Conservation (phyloP, 2,797 vertebrate genomes). For the Emys orbicularis region DNA sequence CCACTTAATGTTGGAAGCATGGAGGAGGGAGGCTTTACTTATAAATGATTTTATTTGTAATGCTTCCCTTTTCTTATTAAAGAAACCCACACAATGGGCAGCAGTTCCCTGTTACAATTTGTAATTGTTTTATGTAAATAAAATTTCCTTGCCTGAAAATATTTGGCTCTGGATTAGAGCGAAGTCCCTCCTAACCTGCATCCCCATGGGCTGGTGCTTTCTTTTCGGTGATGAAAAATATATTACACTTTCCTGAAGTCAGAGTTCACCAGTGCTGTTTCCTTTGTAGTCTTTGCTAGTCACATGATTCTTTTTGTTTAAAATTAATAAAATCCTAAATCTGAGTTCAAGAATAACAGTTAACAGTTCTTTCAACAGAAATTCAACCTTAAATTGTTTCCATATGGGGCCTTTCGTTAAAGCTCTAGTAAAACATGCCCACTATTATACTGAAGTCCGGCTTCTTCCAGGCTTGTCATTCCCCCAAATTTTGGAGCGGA, state of each 20-base stretch:
- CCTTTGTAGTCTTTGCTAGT: slow-evolving; percentile 84
- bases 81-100: slow-evolving; percentile 57
- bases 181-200: slow-evolving; percentile 77
- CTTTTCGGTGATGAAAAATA: slow-evolving; percentile 79
- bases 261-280: slow-evolving; percentile 78
- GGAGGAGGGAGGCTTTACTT: slow-evolving; percentile 37
- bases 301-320: slow-evolving; percentile 82
- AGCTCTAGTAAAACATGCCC: slow-evolving; percentile 55
- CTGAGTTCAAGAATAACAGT: slow-evolving; percentile 81
- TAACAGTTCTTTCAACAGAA: slow-evolving; percentile 75
- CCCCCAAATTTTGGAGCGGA: slow-evolving; percentile 56
- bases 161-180: slow-evolving; percentile 81
- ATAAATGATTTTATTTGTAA: slow-evolving; percentile 55
- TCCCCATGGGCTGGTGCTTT: slow-evolving; percentile 80
- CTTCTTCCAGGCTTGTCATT: slow-evolving; percentile 47
- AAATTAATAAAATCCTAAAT: slow-evolving; percentile 83
- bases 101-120: slow-evolving; percentile 68
- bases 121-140: slow-evolving; percentile 79
- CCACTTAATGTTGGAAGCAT: not conserved
- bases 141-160: slow-evolving; percentile 77
- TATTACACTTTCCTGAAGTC: slow-evolving; percentile 75
- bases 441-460: slow-evolving; percentile 43
- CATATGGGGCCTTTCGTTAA: slow-evolving; percentile 80
- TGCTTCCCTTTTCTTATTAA: slow-evolving; percentile 65
- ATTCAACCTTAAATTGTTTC: slow-evolving; percentile 85